Base-by-base conservation (phyloP, 2,888 invertebrate species). In the Omphaloscelis lunosa region DNA sequence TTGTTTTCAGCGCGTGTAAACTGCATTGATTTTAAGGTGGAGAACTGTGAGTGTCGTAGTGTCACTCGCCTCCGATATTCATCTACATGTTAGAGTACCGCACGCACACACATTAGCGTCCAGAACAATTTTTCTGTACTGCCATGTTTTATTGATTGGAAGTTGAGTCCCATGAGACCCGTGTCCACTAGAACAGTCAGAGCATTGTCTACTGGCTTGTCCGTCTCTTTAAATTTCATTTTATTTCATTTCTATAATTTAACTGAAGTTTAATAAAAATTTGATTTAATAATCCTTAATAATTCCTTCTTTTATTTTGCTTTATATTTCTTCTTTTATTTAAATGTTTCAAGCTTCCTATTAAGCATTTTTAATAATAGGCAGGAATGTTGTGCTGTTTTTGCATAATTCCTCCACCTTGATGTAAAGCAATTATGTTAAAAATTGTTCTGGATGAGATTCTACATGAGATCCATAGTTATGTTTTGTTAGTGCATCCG, bases 1-100 rank as follows among this genome's bases (percentile, higher is more conserved):
- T 96, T 97, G 96, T 96, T 97, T 96, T 97, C 97, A 97, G 97
- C 97, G 93, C 97, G 97, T 96, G 96, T 97, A 95, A 97, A 97
- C 97, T 96, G 96, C 97, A 96, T 97, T 97, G 97, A 97, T 97
- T 97, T 97, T 96, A 97, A 97, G 96, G 97, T 97, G 96, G 97
- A 97, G 95, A 97, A 97, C 97, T 97, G 97, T 97, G 97, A 97
- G 97, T 96, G 96, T 95, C 93, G 95, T 96, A 96, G 96, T 92
- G 95, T 94, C 95, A 95, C 95, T 95, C 95, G 94, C 93, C 91
- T 92, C 93, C 89, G 91, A 93, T 93, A 92, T 93, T 94, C 95
- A 95, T 95, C 93, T 95, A 93, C 95, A 95, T 95, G 95, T 95
- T 95, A 94, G 95, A 94, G 92, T 94, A 93, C 91, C 91, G 95